Base-by-base conservation (phyloP, 2,797 vertebrate species). In the Phaenicophaeus curvirostris region DNA sequence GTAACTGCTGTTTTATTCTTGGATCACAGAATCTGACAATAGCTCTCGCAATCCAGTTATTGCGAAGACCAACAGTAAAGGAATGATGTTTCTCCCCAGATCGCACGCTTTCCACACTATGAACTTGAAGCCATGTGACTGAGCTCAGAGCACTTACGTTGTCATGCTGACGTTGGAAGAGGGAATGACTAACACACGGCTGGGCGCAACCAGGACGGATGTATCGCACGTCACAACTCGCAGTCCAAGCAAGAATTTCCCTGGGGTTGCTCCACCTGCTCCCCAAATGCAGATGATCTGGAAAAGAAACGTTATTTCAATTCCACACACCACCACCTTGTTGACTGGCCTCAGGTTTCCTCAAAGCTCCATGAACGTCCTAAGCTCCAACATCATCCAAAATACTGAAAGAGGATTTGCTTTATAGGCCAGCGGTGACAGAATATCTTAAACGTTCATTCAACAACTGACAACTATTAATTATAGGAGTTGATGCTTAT, bases 271-370 rank as follows among this genome's bases (percentile, higher is more conserved):
- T 89, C 99, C 99, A 53, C 99, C 99, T 58, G 99, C 99, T 96
- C 99, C 99, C 99, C 99, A 99, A 94, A 99, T 99, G 96, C 99
- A 99, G 79, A 99, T 98, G 62, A 99, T 99, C 99, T 99, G 94
- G 62, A 92, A 79, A 97, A 91, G 89, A 96, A 50, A 62, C 75
- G 17, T n/a, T 25, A 2, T 44, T 75, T 94, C 41, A 83, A 0
- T 81, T 59, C 69, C 74, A 42, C 44, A 46, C 20, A 46, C 44
- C 44, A 46, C 46, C 46, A 48, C 21, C 15, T 42, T 42, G 41
- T 42, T 16, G 41, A 13, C 41, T 42, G 16, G 41, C 41, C 16
- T 18, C 18, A 18, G 42, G 42, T 44, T 83, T 73, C 66, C 46
- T 67, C 77, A 31, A 7, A 87, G 41, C 44, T 30, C 11, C 0